Evolutionary conservation across 37 sponge, comb jelly and placozoan genomes (phyloP), one percentile per base, ranked within the genome.

Genomic region (Agelas oroides): DNA sequence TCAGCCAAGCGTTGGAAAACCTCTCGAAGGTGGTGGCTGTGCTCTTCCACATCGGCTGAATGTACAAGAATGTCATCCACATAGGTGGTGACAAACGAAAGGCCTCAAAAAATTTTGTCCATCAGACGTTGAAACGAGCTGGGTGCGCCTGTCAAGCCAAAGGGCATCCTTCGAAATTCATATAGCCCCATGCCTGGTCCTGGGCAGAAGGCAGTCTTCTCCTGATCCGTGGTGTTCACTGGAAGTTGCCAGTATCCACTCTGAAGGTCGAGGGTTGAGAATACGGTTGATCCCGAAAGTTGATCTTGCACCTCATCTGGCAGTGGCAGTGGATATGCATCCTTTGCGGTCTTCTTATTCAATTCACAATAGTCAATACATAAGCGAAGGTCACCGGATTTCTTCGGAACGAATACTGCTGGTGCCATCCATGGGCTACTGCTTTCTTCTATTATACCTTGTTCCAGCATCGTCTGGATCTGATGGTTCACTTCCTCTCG

Each of bases 351-450:
- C 41, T 57, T 73, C 38, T 86, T 81, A 74, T 92, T 92, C 38
- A 94, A 61, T 34, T 86, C 88, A 12, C 91, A 53, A 30, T 83
- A 94, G 54, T 94, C 91, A 2, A 90, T 70, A 52, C 87, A 84
- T 23, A 93, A 41, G 21, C 87, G 40, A 36, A 86, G 30, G 16
- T 86, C 78, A 63, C 86, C 90, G 56, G 85, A 82, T 30, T 81
- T 82, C 73, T 86, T 89, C 16, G 59, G 40, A 11, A 93, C 87
- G 53, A 66, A 89, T 28, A 91, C 77, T 33, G 84, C 84, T 25
- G 94, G 94, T 57, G 94, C 82, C 87, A 89, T 88, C 75, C 83
- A 93, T 0, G 90, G 75, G 66, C 87, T 89, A 57, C 77, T 77
- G 62, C 87, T 89, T 66, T 83, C 82, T 30, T 71, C 74, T 15